Evolutionary conservation across 2,888 invertebrate species (phyloP), one percentile per base, ranked within the genome.

Genomic region (Melangyna quadrimaculata): DNA sequence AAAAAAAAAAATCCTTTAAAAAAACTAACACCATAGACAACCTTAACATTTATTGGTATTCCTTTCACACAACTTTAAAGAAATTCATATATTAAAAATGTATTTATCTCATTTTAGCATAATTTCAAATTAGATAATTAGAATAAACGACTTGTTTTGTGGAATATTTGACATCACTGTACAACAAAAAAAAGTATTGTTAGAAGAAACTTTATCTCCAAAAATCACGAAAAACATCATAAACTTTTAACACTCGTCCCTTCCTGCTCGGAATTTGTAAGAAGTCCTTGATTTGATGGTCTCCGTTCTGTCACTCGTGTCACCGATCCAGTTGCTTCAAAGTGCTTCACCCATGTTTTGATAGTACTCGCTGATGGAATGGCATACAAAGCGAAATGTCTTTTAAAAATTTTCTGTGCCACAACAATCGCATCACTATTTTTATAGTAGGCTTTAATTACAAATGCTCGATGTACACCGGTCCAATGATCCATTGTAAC

Each of bases 401-500:
- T 88, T 75, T 90, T 90, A 2, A 90, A 90, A 24, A 89, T 57
- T n/a, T 90, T 84, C 87, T 90, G 90, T 2, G 90, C 90, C 17
- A 87, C 81, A 61, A 88, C 89, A 43, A 89, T 89, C 69, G 90
- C 90, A 86, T 90, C 90, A 71, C 90, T 90, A 53, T 89, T 90
- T 87, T 89, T 89, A 70, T 90, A 90, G 67, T 90, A 90, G 63
- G 90, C 87, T 32, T 89, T 89, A 24, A 90, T 90, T 63, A 90
- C 87, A 61, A 89, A 90, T 45, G 90, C 90, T 10, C 90, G 90
- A 88, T 90, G 90, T 77, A 90, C 90, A 84, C 90, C 90, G 87
- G 90, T 90, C 90, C 90, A 90, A 89, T 90, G 89, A 88, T 90
- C 90, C 90, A 90, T 90, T 72, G 69, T 63, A 71, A 86, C 86